phyloP scores from a whole-genome alignment of 2,888 invertebrate species.

The Mimumesa dahlbomi region DNA sequence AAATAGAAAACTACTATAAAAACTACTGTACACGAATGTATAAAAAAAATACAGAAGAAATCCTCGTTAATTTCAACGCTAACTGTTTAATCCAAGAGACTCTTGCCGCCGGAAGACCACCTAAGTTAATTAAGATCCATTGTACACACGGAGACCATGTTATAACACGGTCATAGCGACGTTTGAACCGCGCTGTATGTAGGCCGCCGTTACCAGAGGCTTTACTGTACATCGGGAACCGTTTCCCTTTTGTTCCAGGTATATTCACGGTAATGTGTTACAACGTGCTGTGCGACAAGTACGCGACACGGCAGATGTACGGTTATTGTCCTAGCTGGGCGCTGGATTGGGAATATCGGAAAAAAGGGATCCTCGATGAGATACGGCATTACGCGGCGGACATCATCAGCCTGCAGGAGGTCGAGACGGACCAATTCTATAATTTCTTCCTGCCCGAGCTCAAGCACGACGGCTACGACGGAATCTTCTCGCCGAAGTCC shows the following conservation, averaged over 20 bases:
- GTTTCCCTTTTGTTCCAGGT: conserved; percentile 82
- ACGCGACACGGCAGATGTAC: conserved; percentile 99
- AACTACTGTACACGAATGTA: too few species aligned
- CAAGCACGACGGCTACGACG: conserved; percentile 94
- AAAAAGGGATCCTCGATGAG: conserved; percentile 98
- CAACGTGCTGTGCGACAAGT: conserved; percentile 99
- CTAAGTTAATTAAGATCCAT: too few species aligned
- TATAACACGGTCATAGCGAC: too few species aligned
- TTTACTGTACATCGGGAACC: too few species aligned
- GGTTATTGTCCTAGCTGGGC: conserved; percentile 99
- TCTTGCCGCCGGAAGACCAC: too few species aligned
- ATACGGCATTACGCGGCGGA: conserved; percentile 98
- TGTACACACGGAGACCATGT: too few species aligned
- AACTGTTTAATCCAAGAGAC: too few species aligned
- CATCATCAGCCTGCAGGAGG: conserved; percentile 98
- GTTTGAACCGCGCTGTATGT: too few species aligned
- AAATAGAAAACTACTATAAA: too few species aligned
- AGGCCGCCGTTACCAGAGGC: background rate
- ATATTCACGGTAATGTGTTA: conserved; percentile 99
- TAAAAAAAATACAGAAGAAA: too few species aligned
- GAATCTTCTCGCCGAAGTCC: conserved; percentile 98
- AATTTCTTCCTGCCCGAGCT: conserved; percentile 97
- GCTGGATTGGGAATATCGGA: conserved; percentile 98
- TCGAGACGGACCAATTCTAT: conserved; percentile 99
- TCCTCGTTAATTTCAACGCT: too few species aligned